Base-by-base conservation (phyloP, 2,888 invertebrate genomes). In the Neria commutata region DNA sequence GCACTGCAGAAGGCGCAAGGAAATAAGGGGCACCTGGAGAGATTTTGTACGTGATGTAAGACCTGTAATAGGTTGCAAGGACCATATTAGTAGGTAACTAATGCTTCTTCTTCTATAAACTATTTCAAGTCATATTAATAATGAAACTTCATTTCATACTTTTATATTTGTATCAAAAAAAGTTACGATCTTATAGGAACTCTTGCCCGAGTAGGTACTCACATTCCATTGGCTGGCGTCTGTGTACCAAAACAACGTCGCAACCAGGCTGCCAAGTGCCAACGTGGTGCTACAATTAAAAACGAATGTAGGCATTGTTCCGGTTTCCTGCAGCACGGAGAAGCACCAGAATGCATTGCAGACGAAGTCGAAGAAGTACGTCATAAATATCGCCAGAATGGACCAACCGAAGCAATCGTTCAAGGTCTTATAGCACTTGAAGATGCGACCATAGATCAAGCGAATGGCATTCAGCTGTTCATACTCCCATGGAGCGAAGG, bases 151-250 rank as follows among this genome's bases (percentile, higher is more conserved):
- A n/a, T n/a, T n/a, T n/a, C n/a, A n/a, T n/a, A n/a, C n/a, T n/a
- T n/a, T n/a, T n/a, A n/a, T n/a, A n/a, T n/a, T n/a, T n/a, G n/a
- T n/a, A n/a, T n/a, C n/a, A n/a, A n/a, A n/a, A n/a, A n/a, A n/a
- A n/a, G n/a, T n/a, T n/a, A n/a, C n/a, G n/a, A n/a, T n/a, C n/a
- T n/a, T n/a, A n/a, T n/a, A n/a, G n/a, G n/a, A n/a, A n/a, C n/a
- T n/a, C n/a, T n/a, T n/a, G n/a, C n/a, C n/a, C n/a, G n/a, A n/a
- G n/a, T n/a, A 40, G 24, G 29, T 54, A 74, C 73, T 77, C 60
- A 80, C 80, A 67, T 72, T 72, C 46, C 66, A 62, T 1, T 66
- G 62, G 48, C 75, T 73, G 0, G 63, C 63, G 59, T 77, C 74
- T 34, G 73, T 68, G 25, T 67, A 70, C 62, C 70, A 74, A 52